Base-by-base conservation (phyloP, 2,113 vertebrate species). In the Gorsachius goisagi region DNA sequence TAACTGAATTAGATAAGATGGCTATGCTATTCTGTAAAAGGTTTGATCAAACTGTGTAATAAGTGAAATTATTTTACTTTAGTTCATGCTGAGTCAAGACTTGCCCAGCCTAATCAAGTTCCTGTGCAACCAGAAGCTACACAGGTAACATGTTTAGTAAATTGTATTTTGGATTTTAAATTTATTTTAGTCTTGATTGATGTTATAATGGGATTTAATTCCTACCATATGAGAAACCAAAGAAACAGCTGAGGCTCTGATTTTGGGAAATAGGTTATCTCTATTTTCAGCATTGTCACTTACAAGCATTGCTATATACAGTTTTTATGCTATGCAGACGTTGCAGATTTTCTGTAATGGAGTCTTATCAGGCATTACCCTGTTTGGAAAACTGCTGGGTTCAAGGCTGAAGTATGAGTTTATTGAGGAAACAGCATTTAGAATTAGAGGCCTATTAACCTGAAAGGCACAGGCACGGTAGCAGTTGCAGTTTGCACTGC, bases 71-170 rank as follows among this genome's bases (percentile, higher is more conserved):
- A 20, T 66, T 97, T 75, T 88, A 64, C 84, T 97, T 93, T 95
- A 99, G 99, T 98, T 97, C 99, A 98, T 96, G 96, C 99, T 85
- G 99, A 99, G 97, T 98, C 98, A 90, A 98, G 99, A 98, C 98
- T 99, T 97, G 96, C 99, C 88, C 99, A 99, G 60, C 97, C 99
- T 85, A 98, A 88, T 96, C 97, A 98, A 90, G 98, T 99, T 97
- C 92, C 99, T 87, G 98, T 99, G 96, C 98, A 98, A 92, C 98
- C 98, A 86, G 99, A 99, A 98, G 98, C 98, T 63, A 98, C 99
- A 59, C 99, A 99, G 98, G 99, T 99, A 98, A 73, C 37, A 49
- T 32, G 22, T 47, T 80, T 2, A 69, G 15, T 85, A 82, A 84
- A 82, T 52, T 55, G 7, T 75, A 22, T 10, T 47, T 72, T 64